These are phyloP conservation scores for Philotrypesis tridentata DNA, from an alignment of 1,140 invertebrate genomes.

Conservation along the genomic window DNA sequence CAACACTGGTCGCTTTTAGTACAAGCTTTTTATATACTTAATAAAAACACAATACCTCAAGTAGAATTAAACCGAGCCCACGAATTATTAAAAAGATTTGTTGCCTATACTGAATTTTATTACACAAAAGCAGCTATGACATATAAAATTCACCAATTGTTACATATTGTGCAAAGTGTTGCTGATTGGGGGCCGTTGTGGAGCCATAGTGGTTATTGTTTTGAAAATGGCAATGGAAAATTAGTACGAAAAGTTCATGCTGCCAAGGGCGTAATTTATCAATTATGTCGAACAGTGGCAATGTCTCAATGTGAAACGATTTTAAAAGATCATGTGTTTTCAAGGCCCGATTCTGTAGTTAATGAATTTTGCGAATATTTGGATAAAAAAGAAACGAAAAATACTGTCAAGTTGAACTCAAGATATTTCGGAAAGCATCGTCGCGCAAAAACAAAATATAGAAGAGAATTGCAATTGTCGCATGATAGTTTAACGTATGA, in stretches of 20 bases:
- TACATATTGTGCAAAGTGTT: slow-evolving; percentile 28
- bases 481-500: not conserved
- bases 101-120: not conserved
- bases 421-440: slow-evolving; percentile 26
- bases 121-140: slow-evolving; percentile 28
- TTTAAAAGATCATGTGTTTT: too few species aligned
- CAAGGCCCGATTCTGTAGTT: not conserved
- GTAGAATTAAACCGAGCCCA: not conserved
- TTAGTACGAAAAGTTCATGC: slow-evolving; percentile 9
- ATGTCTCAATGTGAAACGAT: not conserved
- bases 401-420: not conserved
- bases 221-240: slow-evolving; percentile 15
- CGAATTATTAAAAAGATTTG: not conserved
- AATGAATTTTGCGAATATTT: not conserved
- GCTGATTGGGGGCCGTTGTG: slow-evolving; percentile 22
- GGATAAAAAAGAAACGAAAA: not conserved
- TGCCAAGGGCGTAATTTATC: slow-evolving; percentile 25
- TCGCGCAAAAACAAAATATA: not conserved
- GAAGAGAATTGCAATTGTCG: not conserved
- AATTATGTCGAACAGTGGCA: slow-evolving; percentile 18
- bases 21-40: slow-evolving; percentile 13
- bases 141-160: slow-evolving; percentile 15
- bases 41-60: not conserved
- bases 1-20: slow-evolving; percentile 9
- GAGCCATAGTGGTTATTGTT: slow-evolving; percentile 4